Evolutionary conservation across 2,797 vertebrate species (phyloP), one percentile per base, ranked within the genome.

Genomic region (Pseudotriccus pelzelni): DNA sequence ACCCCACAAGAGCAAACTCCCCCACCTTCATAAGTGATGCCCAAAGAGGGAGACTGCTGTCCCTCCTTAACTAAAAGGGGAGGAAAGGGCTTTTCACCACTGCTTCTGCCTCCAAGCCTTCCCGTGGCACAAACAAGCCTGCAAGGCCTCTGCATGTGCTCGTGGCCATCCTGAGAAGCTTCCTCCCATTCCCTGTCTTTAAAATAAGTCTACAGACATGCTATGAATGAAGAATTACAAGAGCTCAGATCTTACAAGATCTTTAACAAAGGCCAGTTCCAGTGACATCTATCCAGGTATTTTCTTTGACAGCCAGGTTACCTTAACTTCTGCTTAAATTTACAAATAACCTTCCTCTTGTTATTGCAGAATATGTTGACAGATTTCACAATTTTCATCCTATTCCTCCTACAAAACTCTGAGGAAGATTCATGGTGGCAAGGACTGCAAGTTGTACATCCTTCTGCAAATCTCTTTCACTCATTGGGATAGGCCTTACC

Each of bases 381-480:
- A 77, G 50, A 80, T 46, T 92, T 67, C 5, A 28, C 32, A 79
- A 5, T 79, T 82, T 84, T 69, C 22, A 62, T 70, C 25, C 37
- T 32, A 34, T 86, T 84, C 17, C n/a, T 82, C 46, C 59, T 19
- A 27, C 12, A 66, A 58, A 73, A 27, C 59, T 70, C 76, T 56
- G 78, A 95, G 63, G 50, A 92, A 93, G 27, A 87, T 90, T 90
- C 37, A 84, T 25, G 41, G 44, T 93, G 90, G 67, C 88, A 94
- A 92, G 80, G 52, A 79, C 81, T 84, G 63, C 52, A 87, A 84
- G 70, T 63, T 89, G 59, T 88, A 56, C 63, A 73, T 56, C 50
- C 52, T 82, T 76, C 69, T 73, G 68, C 37, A 90, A 79, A 90
- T 82, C 47, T 63, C 44, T 84, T 79, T 67, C 0, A 0, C 77